Evolutionary conservation across 92 coral and sea anemone species (phyloP).

Genomic region (Parazoanthus darwini): DNA sequence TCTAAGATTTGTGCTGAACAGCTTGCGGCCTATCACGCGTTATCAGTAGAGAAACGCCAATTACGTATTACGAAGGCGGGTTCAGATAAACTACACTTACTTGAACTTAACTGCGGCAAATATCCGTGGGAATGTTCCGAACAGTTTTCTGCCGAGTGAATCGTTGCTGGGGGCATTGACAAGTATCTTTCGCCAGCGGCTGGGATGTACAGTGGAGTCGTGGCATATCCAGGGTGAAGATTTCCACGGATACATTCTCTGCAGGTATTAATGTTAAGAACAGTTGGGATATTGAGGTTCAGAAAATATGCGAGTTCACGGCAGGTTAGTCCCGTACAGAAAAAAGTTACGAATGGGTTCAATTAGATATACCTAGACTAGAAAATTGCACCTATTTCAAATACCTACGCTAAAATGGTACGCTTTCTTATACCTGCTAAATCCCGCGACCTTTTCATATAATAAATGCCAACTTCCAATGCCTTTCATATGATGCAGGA

Average conservation of each 20-base stretch:
- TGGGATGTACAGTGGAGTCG: constrained; percentile 39
- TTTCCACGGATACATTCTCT: constrained; percentile 26
- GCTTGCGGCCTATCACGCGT: too few relatives aligned
- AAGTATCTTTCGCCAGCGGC: constrained; percentile 28
- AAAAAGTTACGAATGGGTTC: too few relatives aligned
- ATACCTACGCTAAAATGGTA: too few relatives aligned
- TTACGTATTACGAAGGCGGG: not conserved
- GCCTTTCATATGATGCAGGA: too few relatives aligned
- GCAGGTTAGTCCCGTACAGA: not conserved
- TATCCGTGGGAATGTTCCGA: constrained; percentile 2
- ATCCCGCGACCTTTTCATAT: too few relatives aligned
- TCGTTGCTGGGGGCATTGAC: not conserved
- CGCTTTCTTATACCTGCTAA: too few relatives aligned
- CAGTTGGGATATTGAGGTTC: not conserved
- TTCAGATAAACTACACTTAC: not conserved
- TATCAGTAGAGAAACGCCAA: too few relatives aligned
- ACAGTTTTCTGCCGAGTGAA: constrained; percentile 27
- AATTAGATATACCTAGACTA: too few relatives aligned
- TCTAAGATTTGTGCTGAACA: too few relatives aligned
- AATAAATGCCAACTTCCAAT: too few relatives aligned
- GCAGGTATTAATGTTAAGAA: not conserved
- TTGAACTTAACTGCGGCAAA: constrained; percentile 12
- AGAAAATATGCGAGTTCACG: not conserved
- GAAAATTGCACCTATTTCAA: too few relatives aligned
- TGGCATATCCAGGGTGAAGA: constrained; percentile 17